Percentiles rank a stretch among this genome's conserved stretches.
Evolutionary conservation across 64 coral and sea anemone genomes (phyloP).

Genomic region (Pachyseris speciosa): DNA sequence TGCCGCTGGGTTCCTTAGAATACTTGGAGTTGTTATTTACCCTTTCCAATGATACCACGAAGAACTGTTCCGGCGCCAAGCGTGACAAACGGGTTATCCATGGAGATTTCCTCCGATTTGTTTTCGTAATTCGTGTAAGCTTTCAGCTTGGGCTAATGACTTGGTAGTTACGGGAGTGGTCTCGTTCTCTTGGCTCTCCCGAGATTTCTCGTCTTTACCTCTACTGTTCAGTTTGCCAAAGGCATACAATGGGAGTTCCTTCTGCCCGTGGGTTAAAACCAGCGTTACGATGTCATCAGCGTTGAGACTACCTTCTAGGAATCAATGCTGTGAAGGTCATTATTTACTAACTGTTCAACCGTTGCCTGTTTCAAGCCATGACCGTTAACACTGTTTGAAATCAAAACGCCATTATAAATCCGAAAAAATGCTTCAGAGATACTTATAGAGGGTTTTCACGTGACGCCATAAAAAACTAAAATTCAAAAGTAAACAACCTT

Average conservation of each 20-base stretch:
- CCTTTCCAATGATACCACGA: background rate
- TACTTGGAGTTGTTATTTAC: conserved; percentile 24
- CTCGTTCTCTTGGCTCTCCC: background rate
- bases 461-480: too few relatives aligned
- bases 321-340: conserved; percentile 20
- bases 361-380: background rate
- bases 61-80: background rate
- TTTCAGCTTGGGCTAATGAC: conserved; percentile 2
- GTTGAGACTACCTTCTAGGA: conserved; percentile 15
- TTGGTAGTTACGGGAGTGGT: conserved; percentile 31
- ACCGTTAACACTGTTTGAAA: background rate
- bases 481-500: too few relatives aligned
- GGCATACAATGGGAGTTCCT: background rate
- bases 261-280: conserved; percentile 21
- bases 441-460: too few relatives aligned
- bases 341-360: background rate
- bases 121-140: conserved; percentile 24
- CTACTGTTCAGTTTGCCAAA: background rate
- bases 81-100: background rate
- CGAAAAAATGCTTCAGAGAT: too few relatives aligned
- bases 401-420: too few relatives aligned
- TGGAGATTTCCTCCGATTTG: background rate
- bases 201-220: background rate
- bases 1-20: conserved; percentile 11
- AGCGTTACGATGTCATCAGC: background rate